A percentile compares a stretch with the other conserved stretches of the same genome.
phyloP scores from a whole-genome alignment of 2,113 vertebrate genomes.

The Leucoraja erinaceus region DNA sequence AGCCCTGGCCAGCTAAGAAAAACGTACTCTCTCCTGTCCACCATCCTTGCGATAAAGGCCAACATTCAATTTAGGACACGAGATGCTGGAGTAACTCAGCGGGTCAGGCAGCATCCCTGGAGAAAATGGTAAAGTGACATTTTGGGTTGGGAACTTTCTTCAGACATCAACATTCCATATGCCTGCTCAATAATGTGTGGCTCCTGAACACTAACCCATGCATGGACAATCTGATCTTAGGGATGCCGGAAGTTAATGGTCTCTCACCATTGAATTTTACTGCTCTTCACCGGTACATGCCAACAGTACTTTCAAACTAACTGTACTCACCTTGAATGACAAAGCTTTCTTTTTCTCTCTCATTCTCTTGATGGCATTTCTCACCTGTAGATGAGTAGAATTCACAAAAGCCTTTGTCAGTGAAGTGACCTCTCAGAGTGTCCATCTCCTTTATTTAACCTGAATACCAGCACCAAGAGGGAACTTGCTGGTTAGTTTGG shows the following conservation, averaged over 20 bases:
- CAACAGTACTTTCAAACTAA: not conserved
- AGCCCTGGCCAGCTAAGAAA: not conserved
- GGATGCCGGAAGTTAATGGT: too few relatives aligned
- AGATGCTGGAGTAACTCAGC: too few relatives aligned
- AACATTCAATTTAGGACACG: not conserved
- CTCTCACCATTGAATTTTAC: too few relatives aligned
- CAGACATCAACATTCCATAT: not conserved
- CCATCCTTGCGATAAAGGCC: not conserved
- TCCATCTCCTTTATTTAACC: not conserved
- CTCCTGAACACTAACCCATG: too few relatives aligned
- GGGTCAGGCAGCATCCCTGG: too few relatives aligned
- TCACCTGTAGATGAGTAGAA: slow-evolving; percentile 59
- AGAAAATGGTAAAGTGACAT: too few relatives aligned
- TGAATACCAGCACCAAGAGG: not conserved
- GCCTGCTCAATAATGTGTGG: too few relatives aligned
- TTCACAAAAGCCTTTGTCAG: not conserved
- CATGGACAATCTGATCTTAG: too few relatives aligned
- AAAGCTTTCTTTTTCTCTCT: slow-evolving; percentile 78
- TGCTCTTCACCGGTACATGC: too few relatives aligned
- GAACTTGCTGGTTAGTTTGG: not conserved
- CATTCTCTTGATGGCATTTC: slow-evolving; percentile 79
- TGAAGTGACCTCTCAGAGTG: not conserved
- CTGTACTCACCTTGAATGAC: slow-evolving; percentile 63
- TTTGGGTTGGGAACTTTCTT: too few relatives aligned
- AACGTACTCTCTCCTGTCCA: not conserved